Evolutionary conservation across 2,888 invertebrate genomes (phyloP).

Genomic region (Drosophila dives): DNA sequence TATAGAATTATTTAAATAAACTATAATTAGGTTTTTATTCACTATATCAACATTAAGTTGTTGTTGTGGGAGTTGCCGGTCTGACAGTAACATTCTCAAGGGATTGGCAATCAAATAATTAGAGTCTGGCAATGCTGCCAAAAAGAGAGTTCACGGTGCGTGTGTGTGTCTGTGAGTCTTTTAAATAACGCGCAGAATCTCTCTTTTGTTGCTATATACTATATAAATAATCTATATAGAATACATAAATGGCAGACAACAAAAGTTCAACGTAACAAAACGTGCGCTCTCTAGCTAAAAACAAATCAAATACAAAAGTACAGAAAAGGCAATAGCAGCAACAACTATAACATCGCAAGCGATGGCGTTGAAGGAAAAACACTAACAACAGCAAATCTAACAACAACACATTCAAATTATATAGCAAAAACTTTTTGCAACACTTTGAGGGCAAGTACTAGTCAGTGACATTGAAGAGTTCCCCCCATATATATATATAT

Average conservation of each 20-base stretch:
- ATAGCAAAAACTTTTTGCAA: conserved; percentile 63
- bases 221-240: conserved; percentile 43
- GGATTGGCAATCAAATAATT: conserved; percentile 74
- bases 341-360: conserved; percentile 17
- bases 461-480: conserved; percentile 73
- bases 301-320: conserved; percentile 30
- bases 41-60: background rate
- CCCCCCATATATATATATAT: background rate
- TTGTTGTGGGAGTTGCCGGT: conserved; percentile 15
- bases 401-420: conserved; percentile 42
- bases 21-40: background rate
- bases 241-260: conserved; percentile 63
- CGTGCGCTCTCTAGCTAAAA: conserved; percentile 30
- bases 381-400: conserved; percentile 21
- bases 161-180: conserved; percentile 26
- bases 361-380: conserved; percentile 20
- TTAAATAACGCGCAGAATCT: conserved; percentile 69
- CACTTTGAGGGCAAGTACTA: conserved; percentile 74
- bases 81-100: conserved; percentile 48
- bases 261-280: conserved; percentile 62
- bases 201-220: conserved; percentile 58
- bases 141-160: conserved; percentile 38
- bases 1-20: background rate
- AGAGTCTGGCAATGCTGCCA: conserved; percentile 66
- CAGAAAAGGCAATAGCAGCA: conserved; percentile 27